phyloP scores from a whole-genome alignment of 2,888 invertebrate genomes.

The Maniola hyperantus region DNA sequence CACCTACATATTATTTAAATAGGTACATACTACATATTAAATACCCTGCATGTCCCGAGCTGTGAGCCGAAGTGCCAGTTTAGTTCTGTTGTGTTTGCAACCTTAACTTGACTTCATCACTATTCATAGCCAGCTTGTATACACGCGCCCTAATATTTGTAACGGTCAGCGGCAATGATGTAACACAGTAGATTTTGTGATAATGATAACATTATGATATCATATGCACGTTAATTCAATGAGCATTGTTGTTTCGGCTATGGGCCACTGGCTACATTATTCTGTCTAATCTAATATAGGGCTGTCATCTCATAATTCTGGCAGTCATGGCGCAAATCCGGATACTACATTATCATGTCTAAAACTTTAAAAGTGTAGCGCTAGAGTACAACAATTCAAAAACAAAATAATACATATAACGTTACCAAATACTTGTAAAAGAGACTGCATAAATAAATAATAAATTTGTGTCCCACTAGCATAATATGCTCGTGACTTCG shows the following conservation, averaged over 20 bases:
- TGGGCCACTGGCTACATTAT: conserved; percentile 27
- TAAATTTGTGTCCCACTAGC: too few species aligned
- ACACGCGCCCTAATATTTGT: conserved; percentile 22
- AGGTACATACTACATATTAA: background rate
- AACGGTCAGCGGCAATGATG: conserved; percentile 28
- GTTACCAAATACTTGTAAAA: too few species aligned
- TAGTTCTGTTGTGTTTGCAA: background rate
- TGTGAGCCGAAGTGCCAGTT: background rate
- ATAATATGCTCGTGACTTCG: too few species aligned
- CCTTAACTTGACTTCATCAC: conserved; percentile 16
- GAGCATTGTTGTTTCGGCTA: conserved; percentile 39
- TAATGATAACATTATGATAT: conserved; percentile 43
- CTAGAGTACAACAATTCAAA: background rate
- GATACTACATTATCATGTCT: background rate
- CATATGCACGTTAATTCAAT: conserved; percentile 40
- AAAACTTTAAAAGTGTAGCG: background rate
- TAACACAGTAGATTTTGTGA: conserved; percentile 36
- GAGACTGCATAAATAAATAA: too few species aligned
- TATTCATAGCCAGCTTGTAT: conserved; percentile 14
- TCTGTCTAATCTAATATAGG: conserved; percentile 1
- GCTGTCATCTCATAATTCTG: background rate
- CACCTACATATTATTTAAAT: conserved; percentile 4
- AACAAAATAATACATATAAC: background rate
- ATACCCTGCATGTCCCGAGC: background rate
- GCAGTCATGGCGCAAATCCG: background rate